Evolutionary conservation across 1,140 invertebrate species (phyloP).

Genomic region (Dinothrombium tinctorium): DNA sequence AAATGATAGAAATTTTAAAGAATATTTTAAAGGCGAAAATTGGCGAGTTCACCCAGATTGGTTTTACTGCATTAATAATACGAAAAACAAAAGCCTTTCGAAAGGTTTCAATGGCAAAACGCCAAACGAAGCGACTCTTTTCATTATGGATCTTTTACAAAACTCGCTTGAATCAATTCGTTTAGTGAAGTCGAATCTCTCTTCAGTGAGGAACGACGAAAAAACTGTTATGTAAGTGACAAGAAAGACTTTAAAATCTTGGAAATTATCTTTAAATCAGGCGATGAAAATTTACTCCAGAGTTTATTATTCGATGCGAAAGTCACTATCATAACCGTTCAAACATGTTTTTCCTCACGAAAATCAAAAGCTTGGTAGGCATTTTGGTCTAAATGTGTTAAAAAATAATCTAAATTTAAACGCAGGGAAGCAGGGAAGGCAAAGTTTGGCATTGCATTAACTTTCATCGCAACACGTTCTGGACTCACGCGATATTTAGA

Average conservation of each 20-base stretch:
- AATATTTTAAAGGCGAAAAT: slow-evolving; percentile 49
- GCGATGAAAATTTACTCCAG: slow-evolving; percentile 55
- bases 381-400: too few species aligned
- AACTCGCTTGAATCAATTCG: too few species aligned
- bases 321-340: slow-evolving; percentile 11
- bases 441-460: slow-evolving; percentile 53
- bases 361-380: too few species aligned
- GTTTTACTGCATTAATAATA: slow-evolving; percentile 18
- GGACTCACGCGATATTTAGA: slow-evolving; percentile 60
- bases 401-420: background rate
- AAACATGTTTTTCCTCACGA: slow-evolving; percentile 4
- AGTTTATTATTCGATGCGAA: slow-evolving; percentile 50
- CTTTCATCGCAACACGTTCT: slow-evolving; percentile 68
- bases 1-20: slow-evolving; percentile 15
- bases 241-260: too few species aligned
- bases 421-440: background rate
- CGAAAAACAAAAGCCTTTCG: too few species aligned
- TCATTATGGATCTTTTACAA: too few species aligned
- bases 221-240: too few species aligned
- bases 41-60: slow-evolving; percentile 83
- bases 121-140: too few species aligned
- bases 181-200: too few species aligned
- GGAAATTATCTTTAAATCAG: slow-evolving; percentile 23
- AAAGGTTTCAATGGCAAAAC: too few species aligned
- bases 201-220: too few species aligned